A percentile compares a stretch with the other conserved stretches of the same genome.
phyloP scores from a whole-genome alignment of 2,797 vertebrate genomes.

The Tokudaia tokunoshimensis region DNA sequence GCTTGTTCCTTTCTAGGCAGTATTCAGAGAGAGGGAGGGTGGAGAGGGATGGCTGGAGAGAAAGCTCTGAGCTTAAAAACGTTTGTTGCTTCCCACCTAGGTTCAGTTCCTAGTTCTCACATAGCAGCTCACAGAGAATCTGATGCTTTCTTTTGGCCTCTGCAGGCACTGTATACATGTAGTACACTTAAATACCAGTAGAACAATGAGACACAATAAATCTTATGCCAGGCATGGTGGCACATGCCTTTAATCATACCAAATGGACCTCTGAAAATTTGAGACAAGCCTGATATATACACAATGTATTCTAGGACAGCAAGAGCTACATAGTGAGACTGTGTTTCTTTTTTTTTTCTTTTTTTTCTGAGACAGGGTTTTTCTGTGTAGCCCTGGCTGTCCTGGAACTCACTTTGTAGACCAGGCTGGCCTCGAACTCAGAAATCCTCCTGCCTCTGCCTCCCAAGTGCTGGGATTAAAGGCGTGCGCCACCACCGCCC shows the following conservation, averaged over 20 bases:
- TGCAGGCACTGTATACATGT: not conserved
- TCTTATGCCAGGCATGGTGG: not conserved
- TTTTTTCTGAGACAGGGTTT: no score
- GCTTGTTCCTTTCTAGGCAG: not conserved
- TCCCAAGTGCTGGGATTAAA: no score
- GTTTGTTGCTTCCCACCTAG: not conserved
- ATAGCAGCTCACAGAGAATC: not conserved
- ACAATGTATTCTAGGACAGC: not conserved
- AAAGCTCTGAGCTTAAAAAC: not conserved
- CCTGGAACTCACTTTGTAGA: no score
- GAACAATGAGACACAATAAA: not conserved
- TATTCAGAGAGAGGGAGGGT: not conserved
- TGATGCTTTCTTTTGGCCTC: not conserved
- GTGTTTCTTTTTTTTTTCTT: no score
- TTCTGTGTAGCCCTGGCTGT: no score
- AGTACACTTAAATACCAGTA: not conserved
- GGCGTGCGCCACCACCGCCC: no score
- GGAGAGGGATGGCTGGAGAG: not conserved
- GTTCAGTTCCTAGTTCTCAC: not conserved
- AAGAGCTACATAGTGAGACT: not conserved
- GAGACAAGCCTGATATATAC: not conserved
- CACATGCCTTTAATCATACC: not conserved
- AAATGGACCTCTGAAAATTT: not conserved
- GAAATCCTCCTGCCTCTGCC: no score
- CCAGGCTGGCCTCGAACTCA: no score